Conservation (phyloP, 2,797 vertebrate species). For the Natrix natrix region DNA sequence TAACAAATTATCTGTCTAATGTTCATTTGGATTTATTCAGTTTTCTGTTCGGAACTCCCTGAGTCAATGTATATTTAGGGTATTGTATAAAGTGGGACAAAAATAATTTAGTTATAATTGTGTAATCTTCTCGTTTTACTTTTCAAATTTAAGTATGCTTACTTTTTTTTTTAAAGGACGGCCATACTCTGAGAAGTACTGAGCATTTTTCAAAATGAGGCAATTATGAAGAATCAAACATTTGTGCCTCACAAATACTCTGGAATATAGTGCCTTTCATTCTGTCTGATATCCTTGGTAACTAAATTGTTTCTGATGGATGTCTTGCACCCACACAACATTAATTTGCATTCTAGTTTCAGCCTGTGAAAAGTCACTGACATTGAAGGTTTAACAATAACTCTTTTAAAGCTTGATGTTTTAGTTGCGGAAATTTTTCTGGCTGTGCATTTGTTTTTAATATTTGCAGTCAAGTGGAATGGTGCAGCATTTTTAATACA, state of each 20-base stretch:
- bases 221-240: not conserved
- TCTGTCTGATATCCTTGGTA: conserved; percentile 15
- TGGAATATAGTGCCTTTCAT: conserved; percentile 15
- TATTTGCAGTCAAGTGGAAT: not conserved
- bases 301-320: conserved; percentile 22
- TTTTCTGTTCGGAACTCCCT: not conserved
- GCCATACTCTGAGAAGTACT: not conserved
- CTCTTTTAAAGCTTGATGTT: conserved; percentile 27
- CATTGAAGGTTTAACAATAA: not conserved
- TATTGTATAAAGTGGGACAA: not conserved
- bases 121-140: not conserved
- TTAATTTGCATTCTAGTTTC: conserved; percentile 21
- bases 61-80: not conserved
- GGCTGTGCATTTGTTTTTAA: conserved; percentile 40
- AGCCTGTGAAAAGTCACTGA: conserved; percentile 21
- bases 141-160: not conserved
- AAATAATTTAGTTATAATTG: not conserved
- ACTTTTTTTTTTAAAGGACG: not conserved
- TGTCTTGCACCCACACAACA: conserved; percentile 22
- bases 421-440: not conserved
- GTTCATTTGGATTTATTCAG: not conserved
- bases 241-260: not conserved
- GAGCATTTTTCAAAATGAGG: not conserved
- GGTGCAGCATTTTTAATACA: conserved; percentile 14
- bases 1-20: not conserved